These are phyloP conservation scores for Malurus leucopterus DNA, from an alignment of 2,797 vertebrate species.

Conservation along the genomic window DNA sequence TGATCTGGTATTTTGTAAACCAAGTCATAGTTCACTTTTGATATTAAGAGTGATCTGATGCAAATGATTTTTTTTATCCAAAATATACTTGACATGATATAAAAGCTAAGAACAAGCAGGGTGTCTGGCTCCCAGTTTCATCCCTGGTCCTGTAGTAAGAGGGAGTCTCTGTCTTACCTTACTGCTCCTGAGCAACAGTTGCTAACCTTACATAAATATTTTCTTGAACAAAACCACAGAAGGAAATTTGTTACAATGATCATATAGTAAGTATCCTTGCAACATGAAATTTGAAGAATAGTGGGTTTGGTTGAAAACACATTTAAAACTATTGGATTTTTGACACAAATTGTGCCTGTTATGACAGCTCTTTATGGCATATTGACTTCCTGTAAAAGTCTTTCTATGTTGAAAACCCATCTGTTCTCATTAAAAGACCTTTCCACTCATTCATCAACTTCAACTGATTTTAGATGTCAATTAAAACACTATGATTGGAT, in stretches of 20 bases:
- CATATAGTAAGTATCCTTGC: not conserved
- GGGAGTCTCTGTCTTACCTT: not conserved
- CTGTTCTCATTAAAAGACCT: not conserved
- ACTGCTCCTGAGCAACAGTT: not conserved
- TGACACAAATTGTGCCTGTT: not conserved
- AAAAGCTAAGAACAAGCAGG: not conserved
- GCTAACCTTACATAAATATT: not conserved
- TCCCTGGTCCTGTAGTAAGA: not conserved
- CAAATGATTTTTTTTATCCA: not conserved
- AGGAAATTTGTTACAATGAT: not conserved
- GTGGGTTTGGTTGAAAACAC: not conserved
- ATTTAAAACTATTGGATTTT: not conserved
- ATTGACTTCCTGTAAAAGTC: not conserved
- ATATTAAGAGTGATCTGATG: not conserved
- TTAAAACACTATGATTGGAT: not conserved
- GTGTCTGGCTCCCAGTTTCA: not conserved
- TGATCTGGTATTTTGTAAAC: not conserved
- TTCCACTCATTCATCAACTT: not conserved
- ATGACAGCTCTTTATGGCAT: not conserved
- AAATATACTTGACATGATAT: not conserved
- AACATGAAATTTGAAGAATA: not conserved
- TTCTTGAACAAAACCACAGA: not conserved
- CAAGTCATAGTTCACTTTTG: not conserved
- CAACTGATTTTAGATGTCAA: not conserved
- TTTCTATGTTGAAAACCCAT: not conserved